These are phyloP conservation scores for Neomorphus geoffroyi DNA, from an alignment of 2,797 vertebrate species.

Conservation along the genomic window DNA sequence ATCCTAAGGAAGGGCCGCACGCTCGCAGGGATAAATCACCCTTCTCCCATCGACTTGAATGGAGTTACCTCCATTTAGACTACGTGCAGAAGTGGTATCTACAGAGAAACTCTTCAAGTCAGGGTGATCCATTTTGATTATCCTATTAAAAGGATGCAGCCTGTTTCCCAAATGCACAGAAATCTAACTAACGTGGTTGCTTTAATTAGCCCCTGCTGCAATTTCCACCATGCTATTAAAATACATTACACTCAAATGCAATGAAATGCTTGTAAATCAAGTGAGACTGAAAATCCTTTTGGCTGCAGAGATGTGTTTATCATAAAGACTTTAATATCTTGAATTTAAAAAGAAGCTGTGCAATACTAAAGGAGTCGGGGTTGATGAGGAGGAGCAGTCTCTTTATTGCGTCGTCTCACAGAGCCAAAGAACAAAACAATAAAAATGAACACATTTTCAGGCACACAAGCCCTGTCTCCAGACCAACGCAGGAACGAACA, in stretches of 20 bases:
- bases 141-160: slow-evolving; percentile 29
- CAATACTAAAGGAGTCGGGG: neutral
- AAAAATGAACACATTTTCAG: neutral
- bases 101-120: neutral
- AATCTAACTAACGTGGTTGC: slow-evolving; percentile 19
- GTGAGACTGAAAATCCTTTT: slow-evolving; percentile 57
- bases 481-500: neutral
- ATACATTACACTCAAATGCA: slow-evolving; percentile 26
- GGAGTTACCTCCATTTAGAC: neutral
- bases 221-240: slow-evolving; percentile 51
- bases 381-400: neutral
- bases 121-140: slow-evolving; percentile 6
- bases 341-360: neutral
- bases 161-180: slow-evolving; percentile 33
- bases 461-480: neutral
- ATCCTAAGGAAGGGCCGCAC: neutral
- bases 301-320: slow-evolving; percentile 45
- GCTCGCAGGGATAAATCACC: neutral
- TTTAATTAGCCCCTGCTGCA: slow-evolving; percentile 50
- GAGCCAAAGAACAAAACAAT: neutral
- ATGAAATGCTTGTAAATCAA: slow-evolving; percentile 69
- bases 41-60: neutral
- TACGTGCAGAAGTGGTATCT: neutral
- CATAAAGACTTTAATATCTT: slow-evolving; percentile 9
- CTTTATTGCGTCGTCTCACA: neutral